phyloP scores from a whole-genome alignment of 2,888 invertebrate species.

The Eudemis profundana region DNA sequence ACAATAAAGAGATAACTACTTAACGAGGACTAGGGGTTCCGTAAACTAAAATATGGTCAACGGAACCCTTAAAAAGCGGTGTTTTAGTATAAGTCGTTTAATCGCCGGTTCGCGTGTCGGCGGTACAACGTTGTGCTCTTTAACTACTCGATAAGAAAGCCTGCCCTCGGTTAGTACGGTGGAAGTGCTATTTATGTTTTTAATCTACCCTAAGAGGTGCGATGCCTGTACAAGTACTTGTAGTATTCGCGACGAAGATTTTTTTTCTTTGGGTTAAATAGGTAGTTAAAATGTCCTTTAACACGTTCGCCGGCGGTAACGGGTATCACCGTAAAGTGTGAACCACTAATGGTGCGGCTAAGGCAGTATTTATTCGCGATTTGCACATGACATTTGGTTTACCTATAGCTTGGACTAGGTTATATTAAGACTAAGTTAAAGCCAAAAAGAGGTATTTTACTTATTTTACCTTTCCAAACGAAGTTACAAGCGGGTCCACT shows the following conservation, averaged over 20 bases:
- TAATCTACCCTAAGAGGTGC: slow-evolving; percentile 71
- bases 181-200: slow-evolving; percentile 72
- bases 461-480: no score
- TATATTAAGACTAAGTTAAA: no score
- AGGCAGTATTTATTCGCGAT: no score
- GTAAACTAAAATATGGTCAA: slow-evolving; percentile 20
- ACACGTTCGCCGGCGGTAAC: no score
- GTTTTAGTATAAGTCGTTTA: slow-evolving; percentile 70
- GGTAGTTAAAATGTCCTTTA: no score
- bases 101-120: slow-evolving; percentile 75
- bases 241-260: slow-evolving; percentile 47
- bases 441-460: no score
- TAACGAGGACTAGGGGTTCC: slow-evolving; percentile 7
- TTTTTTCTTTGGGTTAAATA: no score
- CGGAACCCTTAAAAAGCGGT: slow-evolving; percentile 64
- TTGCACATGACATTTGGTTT: no score
- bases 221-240: slow-evolving; percentile 58
- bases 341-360: no score
- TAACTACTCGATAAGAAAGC: slow-evolving; percentile 62
- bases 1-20: not conserved
- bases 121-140: slow-evolving; percentile 64
- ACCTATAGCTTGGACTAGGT: no score
- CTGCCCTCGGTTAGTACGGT: slow-evolving; percentile 62
- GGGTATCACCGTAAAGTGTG: no score
- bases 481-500: no score